Conservation (phyloP, 2,797 vertebrate species). For the Cheirogaleus major region DNA sequence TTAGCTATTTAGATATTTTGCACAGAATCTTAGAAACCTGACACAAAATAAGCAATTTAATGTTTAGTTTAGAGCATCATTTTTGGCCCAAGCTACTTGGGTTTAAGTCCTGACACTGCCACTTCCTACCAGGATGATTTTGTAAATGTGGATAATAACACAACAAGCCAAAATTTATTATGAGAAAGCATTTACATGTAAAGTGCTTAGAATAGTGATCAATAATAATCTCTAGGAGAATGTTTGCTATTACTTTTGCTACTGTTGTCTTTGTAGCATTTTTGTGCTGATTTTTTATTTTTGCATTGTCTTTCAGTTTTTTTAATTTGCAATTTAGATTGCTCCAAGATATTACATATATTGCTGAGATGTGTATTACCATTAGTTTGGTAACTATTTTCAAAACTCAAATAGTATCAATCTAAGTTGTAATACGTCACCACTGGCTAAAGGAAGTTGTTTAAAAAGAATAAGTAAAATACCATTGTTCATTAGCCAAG, state of each 20-base stretch:
- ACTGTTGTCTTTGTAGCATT: too few relatives aligned
- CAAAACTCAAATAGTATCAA: conserved; percentile 17
- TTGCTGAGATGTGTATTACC: conserved; percentile 28
- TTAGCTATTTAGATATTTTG: not conserved
- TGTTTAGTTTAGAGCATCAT: not conserved
- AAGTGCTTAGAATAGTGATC: not conserved
- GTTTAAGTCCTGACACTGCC: not conserved
- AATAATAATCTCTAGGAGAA: not conserved
- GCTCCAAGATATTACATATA: not conserved
- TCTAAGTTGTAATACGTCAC: conserved; percentile 37
- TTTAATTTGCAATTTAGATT: not conserved
- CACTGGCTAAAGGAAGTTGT: conserved; percentile 13
- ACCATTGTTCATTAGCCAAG: conserved; percentile 32
- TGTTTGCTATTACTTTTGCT: not conserved
- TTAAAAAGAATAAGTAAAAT: conserved; percentile 75
- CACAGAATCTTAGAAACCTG: not conserved
- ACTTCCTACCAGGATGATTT: not conserved
- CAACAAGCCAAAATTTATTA: not conserved
- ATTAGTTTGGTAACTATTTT: conserved; percentile 56
- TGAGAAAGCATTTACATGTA: not conserved
- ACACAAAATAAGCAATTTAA: not conserved
- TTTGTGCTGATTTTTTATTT: not conserved
- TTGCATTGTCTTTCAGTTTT: not conserved
- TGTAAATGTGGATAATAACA: not conserved
- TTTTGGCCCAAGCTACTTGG: not conserved